Conservation (phyloP, 2,797 vertebrate species). For the Sarcoramphus papa region DNA sequence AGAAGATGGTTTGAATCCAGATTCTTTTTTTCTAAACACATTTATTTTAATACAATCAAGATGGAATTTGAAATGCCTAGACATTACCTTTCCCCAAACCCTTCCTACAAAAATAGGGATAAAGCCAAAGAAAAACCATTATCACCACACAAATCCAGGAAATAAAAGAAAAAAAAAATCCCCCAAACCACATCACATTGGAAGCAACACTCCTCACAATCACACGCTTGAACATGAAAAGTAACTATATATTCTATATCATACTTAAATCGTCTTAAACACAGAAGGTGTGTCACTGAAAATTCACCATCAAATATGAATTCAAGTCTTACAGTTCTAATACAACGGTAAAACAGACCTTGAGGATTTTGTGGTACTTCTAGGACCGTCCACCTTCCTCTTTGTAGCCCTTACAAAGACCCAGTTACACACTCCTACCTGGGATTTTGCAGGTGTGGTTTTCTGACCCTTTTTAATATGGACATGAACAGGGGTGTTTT, state of each 20-base stretch:
- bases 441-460: constrained; percentile 73
- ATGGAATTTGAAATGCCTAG: background rate
- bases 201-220: background rate
- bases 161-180: background rate
- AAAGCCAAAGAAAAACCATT: background rate
- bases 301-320: background rate
- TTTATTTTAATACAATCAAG: background rate
- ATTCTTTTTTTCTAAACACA: background rate
- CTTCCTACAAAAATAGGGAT: background rate
- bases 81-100: background rate
- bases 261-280: background rate
- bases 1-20: background rate
- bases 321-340: background rate
- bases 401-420: background rate
- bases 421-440: constrained; percentile 74
- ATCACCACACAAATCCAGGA: background rate
- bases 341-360: background rate
- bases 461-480: constrained; percentile 87
- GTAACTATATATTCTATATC: background rate
- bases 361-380: background rate
- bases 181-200: background rate
- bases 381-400: background rate
- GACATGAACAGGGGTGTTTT: constrained; percentile 87
- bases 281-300: background rate
- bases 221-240: background rate